Percentiles rank a stretch among this genome's conserved stretches.
These are phyloP conservation scores for Agonopterix alstromeriana DNA, from an alignment of 2,888 invertebrate genomes.

Conservation along the genomic window DNA sequence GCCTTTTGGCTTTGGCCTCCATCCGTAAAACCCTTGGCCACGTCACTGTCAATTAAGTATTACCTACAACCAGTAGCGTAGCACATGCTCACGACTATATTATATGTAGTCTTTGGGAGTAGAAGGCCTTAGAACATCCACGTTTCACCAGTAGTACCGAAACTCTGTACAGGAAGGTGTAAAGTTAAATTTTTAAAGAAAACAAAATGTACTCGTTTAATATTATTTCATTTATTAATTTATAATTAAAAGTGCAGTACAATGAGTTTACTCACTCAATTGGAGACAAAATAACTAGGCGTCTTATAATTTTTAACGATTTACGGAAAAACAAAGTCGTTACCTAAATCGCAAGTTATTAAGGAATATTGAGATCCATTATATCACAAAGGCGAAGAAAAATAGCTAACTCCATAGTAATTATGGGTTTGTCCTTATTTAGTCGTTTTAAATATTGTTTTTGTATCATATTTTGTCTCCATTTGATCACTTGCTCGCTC, in stretches of 20 bases:
- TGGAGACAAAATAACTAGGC: conserved; percentile 53
- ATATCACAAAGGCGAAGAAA: conserved; percentile 41
- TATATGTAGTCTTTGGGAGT: too few relatives aligned
- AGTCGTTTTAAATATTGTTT: conserved; percentile 7
- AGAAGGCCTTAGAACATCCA: too few relatives aligned
- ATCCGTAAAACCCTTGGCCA: too few relatives aligned
- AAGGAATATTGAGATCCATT: conserved; percentile 59
- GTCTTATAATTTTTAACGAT: conserved; percentile 13
- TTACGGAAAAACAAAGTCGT: conserved; percentile 16
- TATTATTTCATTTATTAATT: conserved; percentile 61
- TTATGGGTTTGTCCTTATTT: conserved; percentile 15
- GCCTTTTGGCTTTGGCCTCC: too few relatives aligned
- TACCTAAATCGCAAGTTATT: conserved; percentile 17
- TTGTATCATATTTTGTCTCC: conserved; percentile 47
- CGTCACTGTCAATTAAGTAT: too few relatives aligned
- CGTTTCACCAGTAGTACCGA: too few relatives aligned
- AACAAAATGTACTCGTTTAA: conserved; percentile 41
- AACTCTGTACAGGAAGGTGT: too few relatives aligned
- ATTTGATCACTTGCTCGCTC: conserved; percentile 39
- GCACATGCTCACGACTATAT: too few relatives aligned
- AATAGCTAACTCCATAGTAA: conserved; percentile 34
- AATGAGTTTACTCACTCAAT: conserved; percentile 51
- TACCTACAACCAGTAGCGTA: too few relatives aligned
- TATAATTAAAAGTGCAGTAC: conserved; percentile 64
- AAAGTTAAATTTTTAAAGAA: conserved; percentile 19